Evolutionary conservation across 2,113 vertebrate species (phyloP), one percentile per base, ranked within the genome.

Genomic region (Pelecanus crispus): DNA sequence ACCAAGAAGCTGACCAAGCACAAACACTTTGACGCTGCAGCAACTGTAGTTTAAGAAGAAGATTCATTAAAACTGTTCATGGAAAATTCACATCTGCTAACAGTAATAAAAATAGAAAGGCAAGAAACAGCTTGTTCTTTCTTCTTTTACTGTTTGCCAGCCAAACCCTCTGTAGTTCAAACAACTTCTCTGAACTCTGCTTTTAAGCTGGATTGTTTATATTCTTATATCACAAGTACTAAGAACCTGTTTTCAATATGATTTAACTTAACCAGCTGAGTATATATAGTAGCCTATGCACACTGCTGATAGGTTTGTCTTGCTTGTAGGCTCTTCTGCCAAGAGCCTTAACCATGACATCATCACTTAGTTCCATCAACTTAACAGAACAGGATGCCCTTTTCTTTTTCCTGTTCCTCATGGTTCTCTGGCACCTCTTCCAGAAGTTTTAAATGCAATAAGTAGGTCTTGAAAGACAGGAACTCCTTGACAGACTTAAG

Each of bases 401-500:
- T 2, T n/a, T 14, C 36, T 44, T 52, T 44, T n/a, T 20, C 58
- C 40, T 42, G 17, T 21, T 82, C 44, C 22, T 90, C 5, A 2
- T 17, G 10, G 42, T 31, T 72, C 53, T 79, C 84, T 98, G 94
- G 92, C 95, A 94, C 47, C n/a, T 65, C 74, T 97, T 97, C 74
- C 88, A 96, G 91, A 36, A 53, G 31, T 24, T 94, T 97, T 89
- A 72, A 96, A 91, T 40, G 12, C 90, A 94, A 61, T 58, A 65
- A 97, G 83, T 45, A 75, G 82, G 92, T 88, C 90, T 85, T 90
- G 75, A 96, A 96, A 97, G 92, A 92, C 94, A 96, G 88, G 75
- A 90, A 40, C 73, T 92, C 92, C 92, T 90, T 81, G 44, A 96
- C 95, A 93, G 80, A 71, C 59, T 90, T 82, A 94, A 58, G 49